Evolutionary conservation across 64 coral and sea anemone genomes (phyloP).

Genomic region (Astreopora myriophthalma): DNA sequence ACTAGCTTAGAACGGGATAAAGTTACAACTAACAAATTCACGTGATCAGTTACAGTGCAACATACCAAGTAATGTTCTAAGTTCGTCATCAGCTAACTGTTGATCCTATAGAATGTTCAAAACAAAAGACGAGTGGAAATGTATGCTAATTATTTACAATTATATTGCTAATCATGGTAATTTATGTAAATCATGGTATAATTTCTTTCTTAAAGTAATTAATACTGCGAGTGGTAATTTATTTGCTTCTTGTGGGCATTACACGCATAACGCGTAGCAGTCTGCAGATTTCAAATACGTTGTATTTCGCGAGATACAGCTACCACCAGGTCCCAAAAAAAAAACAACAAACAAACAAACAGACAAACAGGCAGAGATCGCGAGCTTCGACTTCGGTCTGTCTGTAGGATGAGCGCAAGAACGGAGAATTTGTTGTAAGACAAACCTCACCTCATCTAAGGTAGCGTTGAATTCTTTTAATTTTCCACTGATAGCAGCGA

Average conservation of each 20-base stretch:
- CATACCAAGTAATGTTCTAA: slow-evolving; percentile 1
- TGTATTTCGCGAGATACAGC: too few species aligned
- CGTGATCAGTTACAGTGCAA: too few species aligned
- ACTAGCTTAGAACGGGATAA: not conserved
- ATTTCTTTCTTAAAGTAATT: too few species aligned
- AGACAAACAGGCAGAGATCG: not conserved
- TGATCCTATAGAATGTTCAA: not conserved
- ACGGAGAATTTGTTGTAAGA: not conserved
- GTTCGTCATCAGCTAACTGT: slow-evolving; percentile 10
- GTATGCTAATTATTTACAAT: not conserved
- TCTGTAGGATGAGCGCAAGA: not conserved
- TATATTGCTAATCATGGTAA: too few species aligned
- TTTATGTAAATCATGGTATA: too few species aligned
- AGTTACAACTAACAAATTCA: too few species aligned
- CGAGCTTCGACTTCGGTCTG: not conserved
- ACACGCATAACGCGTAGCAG: too few species aligned
- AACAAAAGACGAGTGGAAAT: not conserved
- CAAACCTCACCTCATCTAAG: slow-evolving; percentile 29
- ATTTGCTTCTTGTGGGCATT: too few species aligned
- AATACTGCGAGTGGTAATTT: too few species aligned
- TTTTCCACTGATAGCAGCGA: slow-evolving; percentile 55
- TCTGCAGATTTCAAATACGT: too few species aligned
- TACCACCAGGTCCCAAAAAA: not conserved
- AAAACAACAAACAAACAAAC: not conserved
- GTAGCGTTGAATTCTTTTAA: slow-evolving; percentile 63